Evolutionary conservation across 2,797 vertebrate species (phyloP).

Genomic region (Characodon lateralis): DNA sequence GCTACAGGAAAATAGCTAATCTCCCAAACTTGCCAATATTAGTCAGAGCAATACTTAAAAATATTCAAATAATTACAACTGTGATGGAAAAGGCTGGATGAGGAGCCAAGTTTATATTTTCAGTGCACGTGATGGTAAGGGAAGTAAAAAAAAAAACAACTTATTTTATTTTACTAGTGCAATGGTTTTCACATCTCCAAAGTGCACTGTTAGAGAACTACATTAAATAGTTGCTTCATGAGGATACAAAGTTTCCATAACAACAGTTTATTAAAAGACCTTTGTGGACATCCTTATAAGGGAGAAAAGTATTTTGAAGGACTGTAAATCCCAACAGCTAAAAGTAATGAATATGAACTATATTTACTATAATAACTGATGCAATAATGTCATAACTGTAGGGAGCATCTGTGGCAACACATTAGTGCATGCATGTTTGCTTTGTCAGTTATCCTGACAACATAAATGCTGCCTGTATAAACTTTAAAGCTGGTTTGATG

Average conservation of each 20-base stretch:
- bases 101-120: not conserved
- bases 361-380: not conserved
- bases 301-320: not conserved
- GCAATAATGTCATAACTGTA: not conserved
- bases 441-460: constrained; percentile 3
- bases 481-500: constrained; percentile 14
- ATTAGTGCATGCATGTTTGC: not conserved
- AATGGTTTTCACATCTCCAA: not conserved
- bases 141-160: not conserved
- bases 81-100: not conserved
- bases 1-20: not conserved
- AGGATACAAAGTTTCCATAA: constrained; percentile 3
- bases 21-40: not conserved
- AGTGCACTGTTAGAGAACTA: not conserved
- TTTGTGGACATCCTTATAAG: not conserved
- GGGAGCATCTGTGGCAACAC: not conserved
- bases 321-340: not conserved
- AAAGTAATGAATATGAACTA: not conserved
- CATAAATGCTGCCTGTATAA: constrained; percentile 5
- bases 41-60: not conserved
- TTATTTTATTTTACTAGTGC: not conserved
- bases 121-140: not conserved
- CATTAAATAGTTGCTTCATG: not conserved
- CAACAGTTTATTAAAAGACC: not conserved
- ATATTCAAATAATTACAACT: not conserved